Evolutionary conservation across 2,113 vertebrate genomes (phyloP).

Genomic region (Tetraodon nigroviridis): DNA sequence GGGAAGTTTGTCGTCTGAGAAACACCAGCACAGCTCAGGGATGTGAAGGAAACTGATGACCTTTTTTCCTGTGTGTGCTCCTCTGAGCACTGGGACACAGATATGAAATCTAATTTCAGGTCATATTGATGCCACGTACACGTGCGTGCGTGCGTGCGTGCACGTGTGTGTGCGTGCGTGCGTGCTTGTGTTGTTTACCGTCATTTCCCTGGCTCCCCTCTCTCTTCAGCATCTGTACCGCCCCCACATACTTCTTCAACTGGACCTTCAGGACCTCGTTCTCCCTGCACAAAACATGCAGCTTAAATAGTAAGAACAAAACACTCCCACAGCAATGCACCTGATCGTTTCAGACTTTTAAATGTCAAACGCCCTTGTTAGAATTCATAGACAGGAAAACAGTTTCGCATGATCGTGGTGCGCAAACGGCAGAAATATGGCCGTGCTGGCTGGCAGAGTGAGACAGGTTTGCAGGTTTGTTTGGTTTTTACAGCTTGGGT

Average conservation of each 20-base stretch:
- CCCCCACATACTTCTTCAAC: constrained; percentile 97
- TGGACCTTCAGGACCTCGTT: constrained; percentile 99
- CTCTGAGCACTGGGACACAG: constrained; percentile 21
- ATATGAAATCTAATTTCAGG: constrained; percentile 36
- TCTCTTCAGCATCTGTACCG: constrained; percentile 98
- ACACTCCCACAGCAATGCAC: constrained; percentile 10
- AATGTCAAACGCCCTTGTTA: constrained; percentile 1
- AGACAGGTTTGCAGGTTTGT: background rate
- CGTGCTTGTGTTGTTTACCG: constrained; percentile 73
- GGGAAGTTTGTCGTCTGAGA: constrained; percentile 20
- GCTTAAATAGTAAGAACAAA: background rate
- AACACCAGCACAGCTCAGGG: constrained; percentile 12
- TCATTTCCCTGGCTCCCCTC: constrained; percentile 84
- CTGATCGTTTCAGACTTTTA: background rate
- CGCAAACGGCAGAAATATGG: background rate
- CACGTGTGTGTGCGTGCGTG: constrained; percentile 28
- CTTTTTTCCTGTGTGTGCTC: constrained; percentile 26
- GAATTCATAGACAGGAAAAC: background rate
- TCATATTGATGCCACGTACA: constrained; percentile 20
- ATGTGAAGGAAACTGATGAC: constrained; percentile 29
- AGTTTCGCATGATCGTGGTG: constrained; percentile 1
- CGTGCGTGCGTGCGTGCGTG: constrained; percentile 13
- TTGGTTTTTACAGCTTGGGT: background rate
- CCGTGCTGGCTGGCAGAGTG: background rate
- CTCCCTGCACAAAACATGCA: constrained; percentile 77